Conservation (phyloP, 1,140 invertebrate species). For the Dinoponera quadriceps region DNA sequence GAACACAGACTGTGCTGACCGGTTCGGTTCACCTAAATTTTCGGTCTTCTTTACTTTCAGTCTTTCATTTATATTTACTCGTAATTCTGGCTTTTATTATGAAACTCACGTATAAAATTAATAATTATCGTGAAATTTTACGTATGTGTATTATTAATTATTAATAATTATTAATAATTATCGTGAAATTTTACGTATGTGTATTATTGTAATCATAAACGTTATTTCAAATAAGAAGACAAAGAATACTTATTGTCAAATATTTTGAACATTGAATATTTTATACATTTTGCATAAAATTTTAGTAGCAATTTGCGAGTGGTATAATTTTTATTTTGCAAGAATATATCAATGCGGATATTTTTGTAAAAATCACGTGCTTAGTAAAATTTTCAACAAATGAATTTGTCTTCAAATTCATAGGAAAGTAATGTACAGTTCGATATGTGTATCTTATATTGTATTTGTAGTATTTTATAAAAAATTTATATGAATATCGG, state of each 20-base stretch:
- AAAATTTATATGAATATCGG: neutral
- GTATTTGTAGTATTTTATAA: neutral
- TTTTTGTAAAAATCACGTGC: too few relatives aligned
- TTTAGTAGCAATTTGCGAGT: neutral
- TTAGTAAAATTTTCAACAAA: neutral
- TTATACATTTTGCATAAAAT: neutral
- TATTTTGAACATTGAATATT: neutral
- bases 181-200: neutral
- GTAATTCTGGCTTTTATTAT: neutral
- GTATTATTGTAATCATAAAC: too few relatives aligned
- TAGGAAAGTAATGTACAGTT: neutral
- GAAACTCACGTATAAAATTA: neutral
- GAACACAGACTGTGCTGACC: constrained; percentile 49
- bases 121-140: neutral
- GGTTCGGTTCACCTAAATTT: constrained; percentile 33
- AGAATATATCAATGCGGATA: neutral
- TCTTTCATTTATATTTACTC: constrained; percentile 19
- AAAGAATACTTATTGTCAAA: too few relatives aligned
- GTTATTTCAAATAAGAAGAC: neutral
- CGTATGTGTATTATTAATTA: too few relatives aligned
- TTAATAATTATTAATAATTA: constrained; percentile 30
- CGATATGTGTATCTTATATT: neutral
- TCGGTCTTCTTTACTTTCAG: constrained; percentile 35
- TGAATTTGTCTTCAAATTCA: neutral
- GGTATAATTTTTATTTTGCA: neutral